Conservation (phyloP, 2,113 vertebrate genomes). For the Sciurus niger region DNA sequence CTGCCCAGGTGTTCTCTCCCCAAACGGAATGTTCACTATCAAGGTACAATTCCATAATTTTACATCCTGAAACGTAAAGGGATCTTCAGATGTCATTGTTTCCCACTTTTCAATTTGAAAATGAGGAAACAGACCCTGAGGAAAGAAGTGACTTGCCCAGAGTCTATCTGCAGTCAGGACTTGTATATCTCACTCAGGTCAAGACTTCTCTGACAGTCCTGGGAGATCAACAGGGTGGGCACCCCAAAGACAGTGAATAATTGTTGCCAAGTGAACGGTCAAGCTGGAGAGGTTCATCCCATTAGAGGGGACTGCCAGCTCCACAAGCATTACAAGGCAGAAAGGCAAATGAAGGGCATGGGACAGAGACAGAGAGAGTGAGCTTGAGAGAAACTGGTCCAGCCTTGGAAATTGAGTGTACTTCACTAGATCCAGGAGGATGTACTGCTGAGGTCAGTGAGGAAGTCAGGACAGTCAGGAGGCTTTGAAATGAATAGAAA, state of each 20-base stretch:
- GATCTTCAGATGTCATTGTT: not conserved
- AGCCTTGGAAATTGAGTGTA: not conserved
- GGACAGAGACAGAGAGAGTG: not conserved
- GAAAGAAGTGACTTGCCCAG: not conserved
- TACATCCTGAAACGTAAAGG: not conserved
- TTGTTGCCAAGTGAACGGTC: not conserved
- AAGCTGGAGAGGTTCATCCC: not conserved
- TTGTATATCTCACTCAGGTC: not conserved
- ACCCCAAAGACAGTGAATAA: not conserved
- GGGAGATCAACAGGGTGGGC: not conserved
- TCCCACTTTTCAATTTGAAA: not conserved
- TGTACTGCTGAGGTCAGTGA: not conserved
- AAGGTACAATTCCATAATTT: not conserved
- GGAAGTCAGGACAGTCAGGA: not conserved
- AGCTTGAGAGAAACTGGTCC: not conserved
- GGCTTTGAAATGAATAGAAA: not conserved
- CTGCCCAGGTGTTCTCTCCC: not conserved
- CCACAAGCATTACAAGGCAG: not conserved
- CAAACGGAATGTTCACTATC: not conserved
- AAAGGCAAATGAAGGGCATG: not conserved
- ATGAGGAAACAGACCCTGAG: not conserved
- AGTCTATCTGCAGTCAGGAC: not conserved
- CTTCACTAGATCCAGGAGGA: not conserved
- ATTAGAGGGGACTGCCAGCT: not conserved
- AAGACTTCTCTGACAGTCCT: not conserved